Conservation (phyloP, 2,888 invertebrate genomes). For the Chymomyza amoena region DNA sequence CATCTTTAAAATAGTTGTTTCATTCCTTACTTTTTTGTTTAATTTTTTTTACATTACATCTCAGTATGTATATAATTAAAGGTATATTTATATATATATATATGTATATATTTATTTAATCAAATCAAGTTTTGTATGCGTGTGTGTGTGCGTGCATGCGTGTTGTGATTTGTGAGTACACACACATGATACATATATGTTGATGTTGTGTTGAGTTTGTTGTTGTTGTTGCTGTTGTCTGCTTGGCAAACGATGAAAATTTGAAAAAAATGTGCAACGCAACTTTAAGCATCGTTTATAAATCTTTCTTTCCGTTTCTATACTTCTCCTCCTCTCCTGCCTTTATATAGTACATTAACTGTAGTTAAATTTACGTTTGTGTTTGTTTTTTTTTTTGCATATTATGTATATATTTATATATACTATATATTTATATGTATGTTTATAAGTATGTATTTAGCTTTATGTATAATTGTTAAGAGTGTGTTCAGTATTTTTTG, state of each 20-base stretch:
- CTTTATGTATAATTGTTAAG: conserved; percentile 28
- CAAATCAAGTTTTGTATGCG: conserved; percentile 29
- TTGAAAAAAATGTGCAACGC: conserved; percentile 68
- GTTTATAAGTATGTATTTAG: conserved; percentile 33
- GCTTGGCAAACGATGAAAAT: conserved; percentile 72
- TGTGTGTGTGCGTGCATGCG: conserved; percentile 10
- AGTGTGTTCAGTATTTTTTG: conserved; percentile 39
- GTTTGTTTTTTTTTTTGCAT: conserved; percentile 13
- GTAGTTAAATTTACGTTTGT: conserved; percentile 61
- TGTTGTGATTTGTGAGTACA: not conserved
- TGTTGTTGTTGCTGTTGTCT: conserved; percentile 44
- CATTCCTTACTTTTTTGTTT: conserved; percentile 10
- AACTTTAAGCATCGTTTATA: conserved; percentile 65
- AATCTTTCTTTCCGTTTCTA: conserved; percentile 14
- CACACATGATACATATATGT: not conserved
- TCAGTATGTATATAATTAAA: conserved; percentile 43
- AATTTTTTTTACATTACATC: conserved; percentile 40
- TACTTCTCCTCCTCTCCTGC: conserved; percentile 16
- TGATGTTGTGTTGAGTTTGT: conserved; percentile 15
- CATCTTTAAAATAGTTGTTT: conserved; percentile 27
- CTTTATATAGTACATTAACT: conserved; percentile 35
- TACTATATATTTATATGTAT: conserved; percentile 26
- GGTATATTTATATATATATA: conserved; percentile 31
- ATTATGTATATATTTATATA: conserved; percentile 22
- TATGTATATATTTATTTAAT: conserved; percentile 45